Conservation (phyloP, 2,113 vertebrate species). For the Mormyrus lacerda region DNA sequence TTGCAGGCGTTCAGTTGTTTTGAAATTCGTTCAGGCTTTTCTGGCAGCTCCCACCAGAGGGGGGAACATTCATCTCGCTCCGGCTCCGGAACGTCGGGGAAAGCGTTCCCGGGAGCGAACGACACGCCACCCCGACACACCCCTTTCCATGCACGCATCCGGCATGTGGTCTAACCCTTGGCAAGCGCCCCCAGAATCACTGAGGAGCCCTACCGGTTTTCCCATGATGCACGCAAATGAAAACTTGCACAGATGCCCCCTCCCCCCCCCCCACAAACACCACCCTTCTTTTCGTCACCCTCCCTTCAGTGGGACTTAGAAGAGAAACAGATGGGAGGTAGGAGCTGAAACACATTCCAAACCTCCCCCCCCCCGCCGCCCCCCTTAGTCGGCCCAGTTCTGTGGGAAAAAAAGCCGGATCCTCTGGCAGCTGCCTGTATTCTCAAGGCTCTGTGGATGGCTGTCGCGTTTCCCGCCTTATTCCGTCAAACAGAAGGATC, state of each 20-base stretch:
- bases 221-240: slow-evolving; percentile 19
- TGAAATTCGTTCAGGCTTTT: slow-evolving; percentile 12
- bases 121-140: slow-evolving; percentile 44
- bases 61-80: slow-evolving; percentile 34
- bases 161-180: slow-evolving; percentile 42
- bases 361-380: background rate
- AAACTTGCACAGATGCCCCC: background rate
- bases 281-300: background rate
- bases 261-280: background rate
- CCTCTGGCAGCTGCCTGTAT: background rate
- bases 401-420: background rate
- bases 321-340: slow-evolving; percentile 21
- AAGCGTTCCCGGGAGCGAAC: slow-evolving; percentile 28
- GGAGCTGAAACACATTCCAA: background rate
- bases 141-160: slow-evolving; percentile 41
- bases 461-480: background rate
- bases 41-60: slow-evolving; percentile 12
- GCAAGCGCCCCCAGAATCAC: slow-evolving; percentile 38
- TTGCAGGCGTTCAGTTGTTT: background rate
- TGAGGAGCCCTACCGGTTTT: slow-evolving; percentile 47
- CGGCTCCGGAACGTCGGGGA: slow-evolving; percentile 27
- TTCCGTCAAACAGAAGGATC: background rate
- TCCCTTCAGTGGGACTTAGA: background rate
- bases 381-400: background rate
- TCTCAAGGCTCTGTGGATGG: background rate